A percentile compares a stretch with the other conserved stretches of the same genome.
phyloP scores from a whole-genome alignment of 2,888 invertebrate species.

The Byasa hedistus region DNA sequence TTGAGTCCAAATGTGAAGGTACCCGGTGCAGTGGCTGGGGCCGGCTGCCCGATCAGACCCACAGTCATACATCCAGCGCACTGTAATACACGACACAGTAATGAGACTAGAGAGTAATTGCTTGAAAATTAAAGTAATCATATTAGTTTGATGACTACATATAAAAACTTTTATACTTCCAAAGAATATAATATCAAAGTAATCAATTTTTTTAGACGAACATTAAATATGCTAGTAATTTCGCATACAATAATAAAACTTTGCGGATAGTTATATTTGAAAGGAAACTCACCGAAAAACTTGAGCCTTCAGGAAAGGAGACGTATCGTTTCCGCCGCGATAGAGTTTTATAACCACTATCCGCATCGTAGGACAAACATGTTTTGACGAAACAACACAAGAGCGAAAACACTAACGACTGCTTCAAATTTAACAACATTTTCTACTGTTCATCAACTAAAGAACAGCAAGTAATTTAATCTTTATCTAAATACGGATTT shows the following conservation, averaged over 20 bases:
- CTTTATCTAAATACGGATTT: too few relatives aligned
- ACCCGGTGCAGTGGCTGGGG: constrained; percentile 67
- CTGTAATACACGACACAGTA: constrained; percentile 39
- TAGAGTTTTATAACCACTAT: constrained; percentile 56
- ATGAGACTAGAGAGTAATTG: too few relatives aligned
- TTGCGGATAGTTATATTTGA: too few relatives aligned
- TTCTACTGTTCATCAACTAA: too few relatives aligned
- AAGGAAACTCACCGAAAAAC: constrained; percentile 81
- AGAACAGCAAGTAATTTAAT: too few relatives aligned
- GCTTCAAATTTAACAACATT: constrained; percentile 2
- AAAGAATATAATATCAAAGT: too few relatives aligned
- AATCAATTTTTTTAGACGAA: too few relatives aligned
- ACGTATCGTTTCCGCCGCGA: constrained; percentile 82
- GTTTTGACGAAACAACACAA: constrained; percentile 37
- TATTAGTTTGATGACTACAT: too few relatives aligned
- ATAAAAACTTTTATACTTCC: too few relatives aligned
- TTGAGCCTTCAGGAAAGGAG: constrained; percentile 85
- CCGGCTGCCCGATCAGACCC: constrained; percentile 79
- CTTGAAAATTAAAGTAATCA: too few relatives aligned
- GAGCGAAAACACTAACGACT: constrained; percentile 21
- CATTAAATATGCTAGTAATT: too few relatives aligned
- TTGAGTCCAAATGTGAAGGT: constrained; percentile 83
- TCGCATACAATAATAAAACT: too few relatives aligned
- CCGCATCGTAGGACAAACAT: constrained; percentile 37
- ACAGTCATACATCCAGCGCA: constrained; percentile 82